phyloP scores from a whole-genome alignment of 2,113 vertebrate genomes.

The Parus major region DNA sequence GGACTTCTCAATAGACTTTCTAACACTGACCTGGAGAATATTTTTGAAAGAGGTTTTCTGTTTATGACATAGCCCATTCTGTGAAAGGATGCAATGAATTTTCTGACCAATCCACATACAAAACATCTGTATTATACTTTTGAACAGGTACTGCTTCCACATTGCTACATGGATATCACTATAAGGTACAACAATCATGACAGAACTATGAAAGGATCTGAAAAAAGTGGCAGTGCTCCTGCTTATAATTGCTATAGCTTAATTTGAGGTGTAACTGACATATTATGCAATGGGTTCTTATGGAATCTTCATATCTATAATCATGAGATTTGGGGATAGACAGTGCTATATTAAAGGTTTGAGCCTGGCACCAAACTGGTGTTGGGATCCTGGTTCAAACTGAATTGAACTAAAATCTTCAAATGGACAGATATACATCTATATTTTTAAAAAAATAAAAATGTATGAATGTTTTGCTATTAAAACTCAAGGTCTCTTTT shows the following conservation, averaged over 20 bases:
- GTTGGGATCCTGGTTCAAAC: background rate
- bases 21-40: background rate
- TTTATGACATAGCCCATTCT: background rate
- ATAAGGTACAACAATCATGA: background rate
- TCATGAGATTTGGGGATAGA: background rate
- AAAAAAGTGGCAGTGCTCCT: background rate
- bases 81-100: background rate
- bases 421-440: background rate
- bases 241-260: background rate
- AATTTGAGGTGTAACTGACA: background rate
- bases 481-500: slow-evolving; percentile 66
- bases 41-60: background rate
- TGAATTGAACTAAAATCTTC: background rate
- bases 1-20: background rate
- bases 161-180: background rate
- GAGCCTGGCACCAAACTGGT: background rate
- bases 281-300: background rate
- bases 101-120: background rate
- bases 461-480: background rate
- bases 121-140: background rate
- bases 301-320: background rate
- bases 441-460: background rate
- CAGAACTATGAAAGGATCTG: background rate
- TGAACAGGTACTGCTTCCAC: background rate
- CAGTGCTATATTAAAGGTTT: background rate